Evolutionary conservation across 1,140 invertebrate species (phyloP).

Genomic region (Thalassaphorura encarpata): DNA sequence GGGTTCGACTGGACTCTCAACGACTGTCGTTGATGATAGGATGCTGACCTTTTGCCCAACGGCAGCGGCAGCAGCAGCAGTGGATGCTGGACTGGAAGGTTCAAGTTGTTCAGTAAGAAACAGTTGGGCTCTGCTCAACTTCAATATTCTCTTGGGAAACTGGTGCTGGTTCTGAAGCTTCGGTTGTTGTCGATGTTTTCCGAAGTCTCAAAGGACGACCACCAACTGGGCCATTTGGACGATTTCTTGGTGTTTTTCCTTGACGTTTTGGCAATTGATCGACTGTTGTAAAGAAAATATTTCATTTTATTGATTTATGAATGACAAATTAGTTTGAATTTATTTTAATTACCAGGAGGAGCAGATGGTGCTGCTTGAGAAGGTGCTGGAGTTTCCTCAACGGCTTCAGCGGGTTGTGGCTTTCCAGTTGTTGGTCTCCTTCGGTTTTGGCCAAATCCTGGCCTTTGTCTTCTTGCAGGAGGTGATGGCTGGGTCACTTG

Average conservation of each 20-base stretch:
- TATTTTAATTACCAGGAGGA: background rate
- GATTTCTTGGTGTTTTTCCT: too few relatives aligned
- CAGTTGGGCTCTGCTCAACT: slow-evolving; percentile 15
- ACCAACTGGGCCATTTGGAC: slow-evolving; percentile 3
- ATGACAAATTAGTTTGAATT: too few relatives aligned
- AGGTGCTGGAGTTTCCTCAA: background rate
- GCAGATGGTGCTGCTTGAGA: background rate
- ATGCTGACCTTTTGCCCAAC: slow-evolving; percentile 7
- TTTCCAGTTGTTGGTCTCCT: background rate
- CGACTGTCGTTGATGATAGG: slow-evolving; percentile 7
- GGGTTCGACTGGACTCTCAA: background rate
- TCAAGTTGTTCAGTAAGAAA: slow-evolving; percentile 9
- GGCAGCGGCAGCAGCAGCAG: background rate
- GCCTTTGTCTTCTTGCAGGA: slow-evolving; percentile 5
- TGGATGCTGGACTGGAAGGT: slow-evolving; percentile 4
- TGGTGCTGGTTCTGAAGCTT: background rate
- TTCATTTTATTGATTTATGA: too few relatives aligned
- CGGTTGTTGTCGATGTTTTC: slow-evolving; percentile 1
- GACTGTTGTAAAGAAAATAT: too few relatives aligned
- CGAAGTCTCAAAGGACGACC: slow-evolving; percentile 8
- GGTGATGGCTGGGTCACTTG: background rate
- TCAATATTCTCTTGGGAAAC: slow-evolving; percentile 12
- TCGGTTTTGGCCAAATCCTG: slow-evolving; percentile 2
- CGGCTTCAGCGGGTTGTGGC: background rate
- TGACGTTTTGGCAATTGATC: too few relatives aligned